Base-by-base conservation (phyloP, 2,797 vertebrate species). In the Arrhamphus sclerolepis region DNA sequence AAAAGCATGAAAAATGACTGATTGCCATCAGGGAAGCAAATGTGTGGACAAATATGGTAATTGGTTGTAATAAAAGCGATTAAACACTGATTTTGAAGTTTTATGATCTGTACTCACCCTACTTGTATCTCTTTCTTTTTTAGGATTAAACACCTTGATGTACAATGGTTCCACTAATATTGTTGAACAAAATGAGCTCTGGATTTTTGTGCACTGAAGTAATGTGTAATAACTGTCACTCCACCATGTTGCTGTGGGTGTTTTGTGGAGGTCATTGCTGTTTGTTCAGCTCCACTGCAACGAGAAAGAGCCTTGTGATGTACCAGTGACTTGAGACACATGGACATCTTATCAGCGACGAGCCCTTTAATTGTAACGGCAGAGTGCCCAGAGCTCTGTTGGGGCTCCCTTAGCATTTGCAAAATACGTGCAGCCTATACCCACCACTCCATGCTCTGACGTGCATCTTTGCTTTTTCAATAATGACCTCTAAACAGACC, bases 211-310 rank as follows among this genome's bases (percentile, higher is more conserved):
- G 24, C 13, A 18, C 24, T 63, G 11, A 57, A 76, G 63, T 78
- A 54, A 55, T 82, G 57, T 75, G 69, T 66, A 74, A 70, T 79
- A 81, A 77, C 67, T 84, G 75, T 75, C 85, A 74, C 71, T 70
- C 41, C 17, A 10, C 13, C 6, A 75, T 54, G 66, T 62, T 70
- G 64, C 62, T 64, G 63, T 66, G 56, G 75, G 62, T 82, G 79
- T 70, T 81, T 70, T 49, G 75, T 62, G 80, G 83, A 86, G 83
- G 85, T 85, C 77, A 80, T 75, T 56, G 73, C 62, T 88, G 88
- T 89, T 85, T 85, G 78, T 86, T 83, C 82, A 80, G 80, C 83
- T 70, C 75, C 75, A 39, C 54, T 44, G 56, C 71, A 57, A 56
- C 75, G 56, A 77, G 70, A 74, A 66, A 75, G 59, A 78, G 75